Percentiles rank a stretch among this genome's conserved stretches.
Evolutionary conservation across 2,113 vertebrate genomes (phyloP).

Genomic region (Arothron firmamentum): DNA sequence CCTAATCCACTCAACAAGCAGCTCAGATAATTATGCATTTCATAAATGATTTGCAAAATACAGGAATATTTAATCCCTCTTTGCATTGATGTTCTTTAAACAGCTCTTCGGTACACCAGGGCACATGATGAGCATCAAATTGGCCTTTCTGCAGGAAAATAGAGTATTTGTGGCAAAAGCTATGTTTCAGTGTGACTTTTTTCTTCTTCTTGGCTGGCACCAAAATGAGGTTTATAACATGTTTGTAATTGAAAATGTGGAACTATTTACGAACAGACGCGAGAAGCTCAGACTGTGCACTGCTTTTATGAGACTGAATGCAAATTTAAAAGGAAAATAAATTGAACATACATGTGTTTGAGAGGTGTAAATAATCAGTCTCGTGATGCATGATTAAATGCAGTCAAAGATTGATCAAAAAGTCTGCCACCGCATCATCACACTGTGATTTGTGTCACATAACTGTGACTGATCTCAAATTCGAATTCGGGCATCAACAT

Average conservation of each 20-base stretch:
- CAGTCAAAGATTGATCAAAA: too few species aligned
- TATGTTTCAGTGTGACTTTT: slow-evolving; percentile 55
- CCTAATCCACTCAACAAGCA: slow-evolving; percentile 73
- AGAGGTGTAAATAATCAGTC: background rate
- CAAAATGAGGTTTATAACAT: slow-evolving; percentile 52
- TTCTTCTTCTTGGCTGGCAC: slow-evolving; percentile 30
- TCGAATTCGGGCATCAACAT: background rate
- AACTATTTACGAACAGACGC: slow-evolving; percentile 58
- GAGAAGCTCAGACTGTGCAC: slow-evolving; percentile 35
- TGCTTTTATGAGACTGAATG: slow-evolving; percentile 35
- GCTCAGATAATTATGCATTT: slow-evolving; percentile 77
- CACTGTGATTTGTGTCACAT: too few species aligned
- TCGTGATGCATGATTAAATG: too few species aligned
- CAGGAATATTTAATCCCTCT: slow-evolving; percentile 75
- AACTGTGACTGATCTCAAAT: too few species aligned
- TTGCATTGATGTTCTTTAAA: slow-evolving; percentile 71
- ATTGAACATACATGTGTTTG: background rate
- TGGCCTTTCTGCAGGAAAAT: slow-evolving; percentile 68
- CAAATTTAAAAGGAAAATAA: slow-evolving; percentile 5
- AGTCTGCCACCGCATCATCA: too few species aligned
- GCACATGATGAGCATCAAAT: slow-evolving; percentile 71
- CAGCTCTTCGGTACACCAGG: slow-evolving; percentile 63
- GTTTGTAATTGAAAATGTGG: slow-evolving; percentile 62
- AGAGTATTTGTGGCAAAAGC: slow-evolving; percentile 63
- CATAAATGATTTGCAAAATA: slow-evolving; percentile 78